Conservation (phyloP, 2,113 vertebrate species). For the Eira barbara region DNA sequence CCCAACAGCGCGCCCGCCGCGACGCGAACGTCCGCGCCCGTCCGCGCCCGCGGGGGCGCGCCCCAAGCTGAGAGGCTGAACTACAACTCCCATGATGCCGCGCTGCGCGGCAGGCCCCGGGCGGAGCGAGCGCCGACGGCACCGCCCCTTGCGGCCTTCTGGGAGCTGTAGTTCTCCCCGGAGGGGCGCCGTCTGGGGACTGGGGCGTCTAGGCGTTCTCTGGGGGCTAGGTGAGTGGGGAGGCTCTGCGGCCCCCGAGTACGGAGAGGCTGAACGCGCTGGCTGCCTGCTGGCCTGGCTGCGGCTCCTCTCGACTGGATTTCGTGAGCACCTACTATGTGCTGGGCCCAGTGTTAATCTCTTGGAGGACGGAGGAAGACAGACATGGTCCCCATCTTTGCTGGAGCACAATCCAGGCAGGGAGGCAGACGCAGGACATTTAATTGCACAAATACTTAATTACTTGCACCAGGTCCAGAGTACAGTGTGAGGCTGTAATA, state of each 20-base stretch:
- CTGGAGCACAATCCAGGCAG: not conserved
- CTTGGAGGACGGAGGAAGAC: not conserved
- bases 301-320: not conserved
- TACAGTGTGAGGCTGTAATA: no score
- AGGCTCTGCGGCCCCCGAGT: accelerated
- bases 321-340: not conserved
- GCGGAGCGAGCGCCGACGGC: not conserved
- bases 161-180: conserved; percentile 62
- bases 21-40: accelerated
- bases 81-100: conserved; percentile 79
- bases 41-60: not conserved
- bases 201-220: not conserved
- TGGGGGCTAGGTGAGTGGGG: not conserved
- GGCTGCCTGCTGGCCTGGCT: not conserved
- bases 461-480: not conserved
- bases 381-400: not conserved
- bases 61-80: conserved; percentile 8
- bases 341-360: not conserved
- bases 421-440: not conserved
- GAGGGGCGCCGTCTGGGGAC: not conserved
- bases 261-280: no score
- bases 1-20: not conserved
- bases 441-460: not conserved
- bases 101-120: not conserved
- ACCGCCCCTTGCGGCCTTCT: conserved; percentile 38